Conservation (phyloP, 2,797 vertebrate species). For the Epinephelus malabaricus region DNA sequence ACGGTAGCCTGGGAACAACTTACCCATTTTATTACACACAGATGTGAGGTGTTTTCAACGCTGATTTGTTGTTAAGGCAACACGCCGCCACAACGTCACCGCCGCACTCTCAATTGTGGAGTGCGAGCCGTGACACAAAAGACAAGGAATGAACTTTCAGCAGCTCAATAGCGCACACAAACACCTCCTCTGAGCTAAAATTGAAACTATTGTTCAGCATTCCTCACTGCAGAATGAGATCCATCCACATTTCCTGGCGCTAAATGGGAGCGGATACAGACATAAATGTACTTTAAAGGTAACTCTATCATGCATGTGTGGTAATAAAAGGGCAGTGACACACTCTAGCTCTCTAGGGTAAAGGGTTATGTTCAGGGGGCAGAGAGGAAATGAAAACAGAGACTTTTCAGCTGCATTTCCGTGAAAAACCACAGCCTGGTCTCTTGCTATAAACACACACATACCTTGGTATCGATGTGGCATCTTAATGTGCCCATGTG, state of each 20-base stretch:
- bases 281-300: slow-evolving; percentile 9
- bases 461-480: not conserved
- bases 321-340: slow-evolving; percentile 35
- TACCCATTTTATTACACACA: slow-evolving; percentile 42
- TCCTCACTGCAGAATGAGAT: not conserved
- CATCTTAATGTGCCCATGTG: not conserved
- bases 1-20: slow-evolving; percentile 44
- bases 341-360: slow-evolving; percentile 1
- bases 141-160: slow-evolving; percentile 28
- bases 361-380: not conserved
- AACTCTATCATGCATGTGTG: slow-evolving; percentile 11
- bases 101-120: slow-evolving; percentile 39
- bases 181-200: slow-evolving; percentile 49
- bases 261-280: slow-evolving; percentile 26
- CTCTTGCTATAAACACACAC: not conserved
- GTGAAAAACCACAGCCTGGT: slow-evolving; percentile 46
- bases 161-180: not conserved
- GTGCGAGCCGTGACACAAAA: slow-evolving; percentile 28
- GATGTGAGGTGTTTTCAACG: slow-evolving; percentile 48
- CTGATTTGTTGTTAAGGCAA: slow-evolving; percentile 59
- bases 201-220: slow-evolving; percentile 50
- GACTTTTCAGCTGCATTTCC: slow-evolving; percentile 23
- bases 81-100: slow-evolving; percentile 32
- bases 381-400: slow-evolving; percentile 39
- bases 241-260: not conserved